Base-by-base conservation (phyloP, 2,888 invertebrate genomes). In the Taenaris catops region DNA sequence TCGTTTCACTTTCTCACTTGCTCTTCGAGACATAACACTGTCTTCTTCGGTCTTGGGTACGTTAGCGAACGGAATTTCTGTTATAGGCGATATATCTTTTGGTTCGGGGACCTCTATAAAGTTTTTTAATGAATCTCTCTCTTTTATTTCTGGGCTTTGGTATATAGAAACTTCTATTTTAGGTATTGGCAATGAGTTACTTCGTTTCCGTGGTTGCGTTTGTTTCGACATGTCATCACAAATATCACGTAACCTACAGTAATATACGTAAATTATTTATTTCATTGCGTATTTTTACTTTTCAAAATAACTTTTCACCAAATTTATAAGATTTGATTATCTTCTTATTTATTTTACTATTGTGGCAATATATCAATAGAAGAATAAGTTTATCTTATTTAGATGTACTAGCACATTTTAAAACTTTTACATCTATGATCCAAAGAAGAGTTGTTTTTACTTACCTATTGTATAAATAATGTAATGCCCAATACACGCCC, bases 401-500 rank as follows among this genome's bases (percentile, higher is more conserved):
- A n/a, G n/a, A n/a, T n/a, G n/a, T n/a, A n/a, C n/a, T n/a, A n/a
- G n/a, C n/a, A n/a, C n/a, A n/a, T n/a, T n/a, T n/a, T n/a, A n/a
- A n/a, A n/a, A n/a, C n/a, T n/a, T n/a, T n/a, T n/a, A n/a, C n/a
- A n/a, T n/a, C n/a, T n/a, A n/a, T n/a, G n/a, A n/a, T n/a, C n/a
- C n/a, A n/a, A n/a, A n/a, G n/a, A n/a, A n/a, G n/a, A n/a, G n/a
- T n/a, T n/a, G n/a, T n/a, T n/a, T n/a, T n/a, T n/a, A 50, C 45
- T 47, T 58, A 95, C 96, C 96, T 91, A 63, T 96, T 95, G 57
- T 95, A 95, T 45, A 96, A 86, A 75, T 94, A 98, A 67, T 96
- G 95, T 14, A 99, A 79, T 6, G 97, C 97, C 99, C 99, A 99
- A 70, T 95, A 96, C 5, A 99, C 94, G 0, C 99, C 99, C 68